Evolutionary conservation across 30 jellyfish, hydroid and myxozoan species (phyloP), one percentile per base, ranked within the genome.

Genomic region (Clytia hemisphaerica): DNA sequence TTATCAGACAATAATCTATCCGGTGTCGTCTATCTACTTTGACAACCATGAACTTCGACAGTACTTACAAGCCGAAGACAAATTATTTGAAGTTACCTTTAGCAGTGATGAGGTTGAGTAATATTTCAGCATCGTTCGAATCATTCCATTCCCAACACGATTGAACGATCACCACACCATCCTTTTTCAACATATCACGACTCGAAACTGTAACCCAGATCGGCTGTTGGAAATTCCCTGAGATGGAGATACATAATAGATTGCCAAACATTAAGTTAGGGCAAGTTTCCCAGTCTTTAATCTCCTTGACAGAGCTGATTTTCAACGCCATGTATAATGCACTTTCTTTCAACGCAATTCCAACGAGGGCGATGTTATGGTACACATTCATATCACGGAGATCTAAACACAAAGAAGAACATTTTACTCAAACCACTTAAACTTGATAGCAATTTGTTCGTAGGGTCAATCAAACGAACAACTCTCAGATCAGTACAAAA

Each of bases 201-300:
- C 46, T 29, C 15, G 72, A 71, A n/a, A 81, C 94, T 2, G 94
- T 81, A 5, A 82, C 62, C 88, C 88, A 81, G 3, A 81, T 64
- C 9, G 44, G 67, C 18, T 62, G 73, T 50, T 55, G 45, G 42
- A 81, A 81, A 10, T 37, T 65, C 21, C 78, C 79, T 50, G 25
- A 49, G 48, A 37, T 34, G 12, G 94, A 81, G 10, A 81, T 12
- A 33, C 94, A 72, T 12, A 81, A 34, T 4, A 81, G 78, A 61
- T 81, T 81, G 12, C 94, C 94, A 71, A 26, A 63, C 94, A 71
- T 72, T 4, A 81, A 66, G 44, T 61, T 64, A 26, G 69, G 36
- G 27, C 78, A 22, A 30, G 78, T 72, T 21, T 81, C 77, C 87
- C 87, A 73, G 24, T 71, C 36, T 30, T 45, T 64, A n/a, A 67